These are phyloP conservation scores for Decapterus maruadsi DNA, from an alignment of 2,797 vertebrate species.

Conservation along the genomic window DNA sequence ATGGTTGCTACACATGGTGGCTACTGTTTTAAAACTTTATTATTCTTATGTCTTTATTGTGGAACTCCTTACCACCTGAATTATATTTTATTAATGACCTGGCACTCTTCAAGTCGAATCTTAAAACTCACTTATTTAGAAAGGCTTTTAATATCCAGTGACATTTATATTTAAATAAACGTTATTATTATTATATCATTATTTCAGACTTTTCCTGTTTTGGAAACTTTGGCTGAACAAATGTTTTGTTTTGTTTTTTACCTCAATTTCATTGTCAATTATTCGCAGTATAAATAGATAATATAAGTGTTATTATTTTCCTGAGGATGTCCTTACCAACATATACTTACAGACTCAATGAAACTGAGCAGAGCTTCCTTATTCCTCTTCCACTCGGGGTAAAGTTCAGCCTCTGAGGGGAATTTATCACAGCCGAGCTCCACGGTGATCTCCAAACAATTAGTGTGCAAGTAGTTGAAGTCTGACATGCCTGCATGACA, in stretches of 20 bases:
- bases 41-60: neutral
- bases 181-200: neutral
- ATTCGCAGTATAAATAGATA: neutral
- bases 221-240: neutral
- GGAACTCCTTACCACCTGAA: too few species aligned
- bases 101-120: too few species aligned
- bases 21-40: neutral
- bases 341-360: constrained; percentile 91
- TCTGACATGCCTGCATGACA: constrained; percentile 93
- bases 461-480: constrained; percentile 98
- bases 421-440: constrained; percentile 98
- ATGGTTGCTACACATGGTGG: too few species aligned
- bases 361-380: constrained; percentile 93
- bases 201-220: neutral
- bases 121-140: too few species aligned
- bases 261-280: neutral
- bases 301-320: neutral
- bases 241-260: neutral
- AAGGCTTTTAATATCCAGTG: too few species aligned
- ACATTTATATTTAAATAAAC: too few species aligned
- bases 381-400: constrained; percentile 94
- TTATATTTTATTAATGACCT: too few species aligned
- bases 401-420: constrained; percentile 92
- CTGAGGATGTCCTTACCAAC: neutral
- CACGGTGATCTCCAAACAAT: constrained; percentile 96